Evolutionary conservation across 2,888 invertebrate species (phyloP), one percentile per base, ranked within the genome.

Genomic region (Dendrolimus houi): DNA sequence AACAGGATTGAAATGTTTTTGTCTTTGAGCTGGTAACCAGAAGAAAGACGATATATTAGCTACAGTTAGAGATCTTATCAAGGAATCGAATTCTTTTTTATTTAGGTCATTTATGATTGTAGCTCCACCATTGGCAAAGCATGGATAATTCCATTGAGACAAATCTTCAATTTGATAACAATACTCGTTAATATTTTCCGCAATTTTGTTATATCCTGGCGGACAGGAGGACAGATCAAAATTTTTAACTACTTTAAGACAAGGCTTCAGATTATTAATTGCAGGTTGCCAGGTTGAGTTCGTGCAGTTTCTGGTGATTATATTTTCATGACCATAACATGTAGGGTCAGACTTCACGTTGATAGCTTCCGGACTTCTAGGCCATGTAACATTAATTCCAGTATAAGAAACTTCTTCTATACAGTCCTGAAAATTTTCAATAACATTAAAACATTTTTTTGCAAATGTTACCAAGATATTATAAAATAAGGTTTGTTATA

Each of bases 11-110:
- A 85, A 91, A 52, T 74, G 62, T 55, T 81, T 81, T n/a, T 70
- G 65, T 52, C 92, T 80, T 54, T 77, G 77, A 3, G 87, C 84
- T 13, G 92, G 92, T 57, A 93, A 64, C 92, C 93, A 93, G 66
- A 75, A 85, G 59, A 74, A 80, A 61, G 71, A 73, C 0, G 81
- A 77, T 1, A 58, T 62, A 57, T 79, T 77, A 55, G 61, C 65
- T 13, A 59, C 56, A 56, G 61, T 68, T 58, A 92, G 79, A 9
- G 79, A 77, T 52, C 69, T 58, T 41, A 88, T 59, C 58, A 90
- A 61, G n/a, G 73, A 72, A 12, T 73, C 60, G 1, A 78, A 59
- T 64, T 87, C 85, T 13, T 68, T 61, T 54, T 63, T 60, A 53
- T 72, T 68, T 41, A 90, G 69, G 64, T 89, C 85, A 1, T 85